Conservation (phyloP, 2,888 invertebrate genomes). For the Marronus borbonicus region DNA sequence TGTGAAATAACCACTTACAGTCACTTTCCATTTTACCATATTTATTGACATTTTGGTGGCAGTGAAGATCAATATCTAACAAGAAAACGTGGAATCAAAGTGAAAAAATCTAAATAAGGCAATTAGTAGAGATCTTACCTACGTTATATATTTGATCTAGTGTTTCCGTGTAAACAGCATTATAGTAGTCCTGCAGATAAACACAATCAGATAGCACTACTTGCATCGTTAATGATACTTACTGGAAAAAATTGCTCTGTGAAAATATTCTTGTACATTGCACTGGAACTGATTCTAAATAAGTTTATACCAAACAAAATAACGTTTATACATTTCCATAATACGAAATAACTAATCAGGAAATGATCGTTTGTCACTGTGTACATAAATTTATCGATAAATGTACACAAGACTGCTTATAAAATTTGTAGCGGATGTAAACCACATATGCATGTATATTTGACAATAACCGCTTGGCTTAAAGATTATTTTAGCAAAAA, state of each 20-base stretch:
- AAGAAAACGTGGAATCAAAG: neutral
- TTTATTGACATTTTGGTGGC: constrained; percentile 7
- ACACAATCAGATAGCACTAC: neutral
- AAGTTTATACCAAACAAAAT: neutral
- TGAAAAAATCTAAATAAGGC: neutral
- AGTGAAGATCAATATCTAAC: constrained; percentile 25
- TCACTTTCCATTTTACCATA: neutral
- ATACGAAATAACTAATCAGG: constrained; percentile 30
- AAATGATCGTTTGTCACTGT: constrained; percentile 34
- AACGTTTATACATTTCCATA: neutral
- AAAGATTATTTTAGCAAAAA: too few species aligned
- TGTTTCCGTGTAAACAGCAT: constrained; percentile 30
- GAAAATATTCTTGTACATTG: constrained; percentile 45
- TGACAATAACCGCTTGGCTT: too few species aligned
- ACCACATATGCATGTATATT: neutral
- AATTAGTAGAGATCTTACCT: constrained; percentile 23
- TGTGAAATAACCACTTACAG: neutral
- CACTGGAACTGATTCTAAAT: neutral
- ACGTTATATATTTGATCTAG: constrained; percentile 47
- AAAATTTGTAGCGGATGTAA: constrained; percentile 1
- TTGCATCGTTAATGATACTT: constrained; percentile 20
- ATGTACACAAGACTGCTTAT: constrained; percentile 3
- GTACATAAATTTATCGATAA: constrained; percentile 42
- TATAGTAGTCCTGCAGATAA: constrained; percentile 31
- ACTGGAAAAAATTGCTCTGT: constrained; percentile 47